These are phyloP conservation scores for Nibea albiflora DNA, from an alignment of 2,113 vertebrate genomes.

Conservation along the genomic window DNA sequence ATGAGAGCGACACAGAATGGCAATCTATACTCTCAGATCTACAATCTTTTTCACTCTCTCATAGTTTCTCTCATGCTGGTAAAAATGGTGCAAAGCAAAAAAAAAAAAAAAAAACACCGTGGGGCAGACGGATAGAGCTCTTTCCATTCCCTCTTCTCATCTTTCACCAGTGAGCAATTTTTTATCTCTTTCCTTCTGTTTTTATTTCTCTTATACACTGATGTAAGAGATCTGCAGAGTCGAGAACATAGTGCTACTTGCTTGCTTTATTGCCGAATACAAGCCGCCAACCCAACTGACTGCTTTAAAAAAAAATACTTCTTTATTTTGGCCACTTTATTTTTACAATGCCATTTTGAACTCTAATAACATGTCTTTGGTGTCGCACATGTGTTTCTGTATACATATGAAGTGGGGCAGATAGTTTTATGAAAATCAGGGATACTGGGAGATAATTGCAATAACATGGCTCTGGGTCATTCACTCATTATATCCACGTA, in stretches of 20 bases:
- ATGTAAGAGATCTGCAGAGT: not conserved
- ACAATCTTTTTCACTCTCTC: conserved; percentile 47
- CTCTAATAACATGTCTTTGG: conserved; percentile 3
- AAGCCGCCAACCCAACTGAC: not conserved
- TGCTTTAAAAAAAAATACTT: not conserved
- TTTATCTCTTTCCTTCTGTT: conserved; percentile 1
- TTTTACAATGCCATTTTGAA: not conserved
- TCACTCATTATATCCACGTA: conserved; percentile 20
- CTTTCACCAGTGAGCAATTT: not conserved
- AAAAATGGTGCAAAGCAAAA: conserved; percentile 1
- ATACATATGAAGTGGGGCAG: not conserved
- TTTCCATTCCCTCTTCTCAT: conserved; percentile 2
- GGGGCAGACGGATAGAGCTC: not conserved
- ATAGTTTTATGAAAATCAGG: conserved; percentile 11
- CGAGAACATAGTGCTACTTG: not conserved
- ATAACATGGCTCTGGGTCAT: conserved; percentile 35
- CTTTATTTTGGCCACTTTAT: not conserved
- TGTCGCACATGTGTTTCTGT: not conserved
- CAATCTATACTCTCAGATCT: conserved; percentile 71
- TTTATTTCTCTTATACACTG: not conserved
- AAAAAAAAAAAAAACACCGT: conserved; percentile 15
- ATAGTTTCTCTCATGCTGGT: conserved; percentile 35
- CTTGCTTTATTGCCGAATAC: conserved; percentile 6
- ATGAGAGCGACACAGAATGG: conserved; percentile 71
- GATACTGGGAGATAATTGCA: conserved; percentile 39